phyloP scores from a whole-genome alignment of 2,888 invertebrate genomes.

The Erannis defoliaria region DNA sequence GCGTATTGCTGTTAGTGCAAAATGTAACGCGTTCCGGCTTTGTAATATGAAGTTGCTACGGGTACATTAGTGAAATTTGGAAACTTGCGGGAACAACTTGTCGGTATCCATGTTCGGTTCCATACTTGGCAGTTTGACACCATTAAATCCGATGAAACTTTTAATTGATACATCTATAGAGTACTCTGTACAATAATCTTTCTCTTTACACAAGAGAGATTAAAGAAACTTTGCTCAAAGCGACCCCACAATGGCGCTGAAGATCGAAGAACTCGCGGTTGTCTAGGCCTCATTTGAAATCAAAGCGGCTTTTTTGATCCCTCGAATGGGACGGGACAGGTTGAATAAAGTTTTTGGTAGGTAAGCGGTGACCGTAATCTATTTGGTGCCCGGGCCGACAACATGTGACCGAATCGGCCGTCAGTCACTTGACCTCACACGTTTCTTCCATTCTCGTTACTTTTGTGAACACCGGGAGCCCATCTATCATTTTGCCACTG shows the following conservation, averaged over 20 bases:
- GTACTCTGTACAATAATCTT: conserved; percentile 47
- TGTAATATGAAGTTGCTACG: conserved; percentile 40
- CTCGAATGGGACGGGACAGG: conserved; percentile 60
- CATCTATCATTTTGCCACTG: conserved; percentile 76
- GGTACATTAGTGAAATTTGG: conserved; percentile 43
- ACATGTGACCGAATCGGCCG: conserved; percentile 65
- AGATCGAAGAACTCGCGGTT: conserved; percentile 49
- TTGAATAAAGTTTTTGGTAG: conserved; percentile 64
- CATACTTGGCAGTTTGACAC: conserved; percentile 57
- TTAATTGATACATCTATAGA: conserved; percentile 60
- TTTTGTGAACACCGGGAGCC: conserved; percentile 69
- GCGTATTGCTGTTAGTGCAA: conserved; percentile 42
- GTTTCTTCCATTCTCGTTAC: conserved; percentile 74
- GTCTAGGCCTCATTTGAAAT: conserved; percentile 60
- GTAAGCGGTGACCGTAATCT: conserved; percentile 75
- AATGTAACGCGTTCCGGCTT: conserved; percentile 37
- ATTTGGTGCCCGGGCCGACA: conserved; percentile 66
- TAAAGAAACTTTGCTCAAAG: conserved; percentile 57
- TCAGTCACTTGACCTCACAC: conserved; percentile 74
- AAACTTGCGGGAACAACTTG: conserved; percentile 52
- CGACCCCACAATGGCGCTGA: conserved; percentile 44
- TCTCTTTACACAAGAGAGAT: conserved; percentile 47
- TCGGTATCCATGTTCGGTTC: conserved; percentile 48
- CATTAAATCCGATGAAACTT: conserved; percentile 58
- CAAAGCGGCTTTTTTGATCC: conserved; percentile 70